These are phyloP conservation scores for Python bivittatus DNA, from an alignment of 2,113 vertebrate species.

Conservation along the genomic window DNA sequence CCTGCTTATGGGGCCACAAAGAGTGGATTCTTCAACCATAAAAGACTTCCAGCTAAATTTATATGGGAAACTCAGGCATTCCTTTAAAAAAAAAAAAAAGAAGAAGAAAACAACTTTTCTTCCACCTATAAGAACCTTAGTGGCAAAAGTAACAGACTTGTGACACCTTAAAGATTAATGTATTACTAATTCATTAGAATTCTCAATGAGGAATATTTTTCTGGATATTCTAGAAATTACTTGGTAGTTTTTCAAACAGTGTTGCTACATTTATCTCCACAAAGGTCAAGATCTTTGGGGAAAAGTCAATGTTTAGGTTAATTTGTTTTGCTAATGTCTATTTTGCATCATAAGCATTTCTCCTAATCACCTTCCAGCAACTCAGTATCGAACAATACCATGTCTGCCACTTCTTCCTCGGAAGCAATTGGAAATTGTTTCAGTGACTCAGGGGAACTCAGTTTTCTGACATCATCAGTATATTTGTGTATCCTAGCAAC, in stretches of 20 bases:
- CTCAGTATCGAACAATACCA: not conserved
- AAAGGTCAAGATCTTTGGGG: not conserved
- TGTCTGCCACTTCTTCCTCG: not conserved
- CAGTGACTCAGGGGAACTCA: conserved; percentile 24
- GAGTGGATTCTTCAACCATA: not conserved
- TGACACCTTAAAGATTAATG: not conserved
- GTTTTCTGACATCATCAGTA: conserved; percentile 24
- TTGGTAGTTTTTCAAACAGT: not conserved
- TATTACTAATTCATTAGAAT: not conserved
- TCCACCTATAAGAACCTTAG: not conserved
- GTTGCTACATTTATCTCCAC: not conserved
- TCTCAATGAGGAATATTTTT: not conserved
- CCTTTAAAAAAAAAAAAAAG: not conserved
- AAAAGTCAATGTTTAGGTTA: not conserved
- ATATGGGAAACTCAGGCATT: not conserved
- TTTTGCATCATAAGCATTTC: not conserved
- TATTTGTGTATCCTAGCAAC: conserved; percentile 29
- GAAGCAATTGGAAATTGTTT: conserved; percentile 14
- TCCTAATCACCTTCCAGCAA: not conserved
- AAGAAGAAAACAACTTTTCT: not conserved
- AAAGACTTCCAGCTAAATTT: not conserved
- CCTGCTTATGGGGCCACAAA: not conserved
- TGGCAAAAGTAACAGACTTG: not conserved
- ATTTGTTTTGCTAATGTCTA: not conserved
- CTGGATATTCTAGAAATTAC: not conserved